Percentiles rank a stretch among this genome's conserved stretches.
phyloP scores from a whole-genome alignment of 2,113 vertebrate species.

The Grallaria varia region DNA sequence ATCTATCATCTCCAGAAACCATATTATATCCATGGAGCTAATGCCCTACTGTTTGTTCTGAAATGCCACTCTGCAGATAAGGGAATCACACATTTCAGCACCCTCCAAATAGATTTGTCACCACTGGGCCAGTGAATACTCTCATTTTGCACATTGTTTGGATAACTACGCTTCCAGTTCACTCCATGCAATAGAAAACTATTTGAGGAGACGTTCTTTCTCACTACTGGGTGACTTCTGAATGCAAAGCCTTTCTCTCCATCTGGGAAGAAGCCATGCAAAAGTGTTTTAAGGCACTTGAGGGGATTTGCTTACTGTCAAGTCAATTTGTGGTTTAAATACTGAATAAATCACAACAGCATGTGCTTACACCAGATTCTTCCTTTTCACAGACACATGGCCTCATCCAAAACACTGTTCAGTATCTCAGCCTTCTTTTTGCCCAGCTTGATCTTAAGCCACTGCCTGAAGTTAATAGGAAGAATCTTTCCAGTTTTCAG shows the following conservation, averaged over 20 bases:
- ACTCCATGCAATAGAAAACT: not conserved
- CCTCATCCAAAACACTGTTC: not conserved
- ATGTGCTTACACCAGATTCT: not conserved
- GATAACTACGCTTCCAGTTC: not conserved
- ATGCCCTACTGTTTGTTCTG: not conserved
- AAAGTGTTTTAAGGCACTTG: not conserved
- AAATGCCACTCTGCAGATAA: not conserved
- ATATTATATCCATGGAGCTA: not conserved
- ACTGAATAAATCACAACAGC: conserved; percentile 22
- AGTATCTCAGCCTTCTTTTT: not conserved
- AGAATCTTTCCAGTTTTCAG: not conserved
- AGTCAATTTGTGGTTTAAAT: conserved; percentile 32
- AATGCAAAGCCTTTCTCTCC: not conserved
- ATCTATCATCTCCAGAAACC: not conserved
- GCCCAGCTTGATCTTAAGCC: not conserved
- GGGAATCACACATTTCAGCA: not conserved
- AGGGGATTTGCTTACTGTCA: conserved; percentile 10
- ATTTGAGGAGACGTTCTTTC: not conserved
- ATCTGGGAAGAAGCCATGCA: not conserved
- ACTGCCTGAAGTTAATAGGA: not conserved
- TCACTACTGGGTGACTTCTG: not conserved
- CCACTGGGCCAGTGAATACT: not conserved
- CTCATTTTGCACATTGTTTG: not conserved
- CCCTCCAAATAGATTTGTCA: not conserved
- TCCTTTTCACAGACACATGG: not conserved